These are phyloP conservation scores for Orchestia grillus DNA, from an alignment of 1,140 invertebrate species.

Conservation along the genomic window DNA sequence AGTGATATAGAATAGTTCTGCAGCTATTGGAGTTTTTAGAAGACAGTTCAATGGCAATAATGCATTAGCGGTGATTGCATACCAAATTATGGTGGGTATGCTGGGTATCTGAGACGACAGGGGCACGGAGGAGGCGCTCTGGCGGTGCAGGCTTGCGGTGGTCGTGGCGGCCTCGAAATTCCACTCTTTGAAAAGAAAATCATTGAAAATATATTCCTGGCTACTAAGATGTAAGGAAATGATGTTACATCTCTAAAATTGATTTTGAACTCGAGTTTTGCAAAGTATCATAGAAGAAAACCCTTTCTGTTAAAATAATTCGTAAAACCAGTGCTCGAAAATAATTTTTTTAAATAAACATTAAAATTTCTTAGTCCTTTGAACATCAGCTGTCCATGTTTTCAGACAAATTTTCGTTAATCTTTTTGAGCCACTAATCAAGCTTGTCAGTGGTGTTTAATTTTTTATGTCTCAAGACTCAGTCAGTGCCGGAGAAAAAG, in stretches of 20 bases:
- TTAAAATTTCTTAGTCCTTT: too few relatives aligned
- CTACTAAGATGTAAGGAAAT: not conserved
- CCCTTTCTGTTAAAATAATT: too few relatives aligned
- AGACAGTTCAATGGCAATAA: conserved; percentile 43
- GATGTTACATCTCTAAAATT: not conserved
- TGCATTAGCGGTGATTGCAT: conserved; percentile 52
- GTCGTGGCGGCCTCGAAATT: not conserved
- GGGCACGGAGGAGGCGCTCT: too few relatives aligned
- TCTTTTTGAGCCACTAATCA: too few relatives aligned
- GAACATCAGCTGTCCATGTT: too few relatives aligned
- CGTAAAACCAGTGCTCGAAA: too few relatives aligned
- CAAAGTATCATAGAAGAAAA: not conserved
- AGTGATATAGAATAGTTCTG: conserved; percentile 53
- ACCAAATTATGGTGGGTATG: conserved; percentile 29
- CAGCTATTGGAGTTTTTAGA: conserved; percentile 46
- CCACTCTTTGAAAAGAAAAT: not conserved
- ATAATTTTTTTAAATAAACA: too few relatives aligned
- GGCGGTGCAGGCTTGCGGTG: not conserved
- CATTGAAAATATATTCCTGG: not conserved
- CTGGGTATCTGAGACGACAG: not conserved
- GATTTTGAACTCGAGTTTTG: not conserved
- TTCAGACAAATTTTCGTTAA: too few relatives aligned
- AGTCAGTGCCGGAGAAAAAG: too few relatives aligned
- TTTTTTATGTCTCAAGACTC: too few relatives aligned
- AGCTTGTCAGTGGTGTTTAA: too few relatives aligned